phyloP scores from a whole-genome alignment of 2,113 vertebrate species.

The Peromyscus leucopus region DNA sequence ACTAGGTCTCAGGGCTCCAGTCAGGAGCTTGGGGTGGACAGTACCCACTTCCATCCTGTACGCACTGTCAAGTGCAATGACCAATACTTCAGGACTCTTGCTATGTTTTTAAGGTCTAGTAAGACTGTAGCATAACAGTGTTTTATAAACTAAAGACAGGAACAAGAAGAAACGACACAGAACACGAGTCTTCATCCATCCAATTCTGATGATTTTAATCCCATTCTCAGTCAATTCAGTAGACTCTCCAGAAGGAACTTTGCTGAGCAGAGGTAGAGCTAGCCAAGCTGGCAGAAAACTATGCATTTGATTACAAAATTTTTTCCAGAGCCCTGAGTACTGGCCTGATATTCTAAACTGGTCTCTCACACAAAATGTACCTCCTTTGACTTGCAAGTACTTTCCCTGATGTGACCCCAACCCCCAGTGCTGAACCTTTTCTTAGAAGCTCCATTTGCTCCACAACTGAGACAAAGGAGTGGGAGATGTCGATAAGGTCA shows the following conservation, averaged over 20 bases:
- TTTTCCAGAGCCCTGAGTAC: not conserved
- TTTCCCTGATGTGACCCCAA: not conserved
- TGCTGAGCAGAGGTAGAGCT: not conserved
- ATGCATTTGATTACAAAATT: not conserved
- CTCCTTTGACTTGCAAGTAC: constrained; percentile 9
- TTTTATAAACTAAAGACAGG: not conserved
- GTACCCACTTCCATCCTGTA: not conserved
- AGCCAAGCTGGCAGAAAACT: not conserved
- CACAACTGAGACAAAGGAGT: not conserved
- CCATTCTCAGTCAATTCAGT: constrained; percentile 31
- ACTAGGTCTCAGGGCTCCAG: not conserved
- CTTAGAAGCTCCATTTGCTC: not conserved
- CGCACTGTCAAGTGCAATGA: not conserved
- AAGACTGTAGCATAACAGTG: not conserved
- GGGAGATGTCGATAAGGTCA: not conserved
- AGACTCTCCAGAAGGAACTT: not conserved
- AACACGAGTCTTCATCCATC: not conserved
- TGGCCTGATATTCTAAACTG: not conserved
- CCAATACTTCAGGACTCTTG: not conserved
- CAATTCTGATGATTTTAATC: constrained; percentile 22
- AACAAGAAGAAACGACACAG: not conserved
- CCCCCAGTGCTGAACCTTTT: not conserved
- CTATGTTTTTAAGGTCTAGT: not conserved
- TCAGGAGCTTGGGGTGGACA: not conserved
- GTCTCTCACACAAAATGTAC: not conserved